These are phyloP conservation scores for Chondrilla cf. caribensis DNA, from an alignment of 37 sponge, comb jelly and placozoan genomes.

Conservation along the genomic window DNA sequence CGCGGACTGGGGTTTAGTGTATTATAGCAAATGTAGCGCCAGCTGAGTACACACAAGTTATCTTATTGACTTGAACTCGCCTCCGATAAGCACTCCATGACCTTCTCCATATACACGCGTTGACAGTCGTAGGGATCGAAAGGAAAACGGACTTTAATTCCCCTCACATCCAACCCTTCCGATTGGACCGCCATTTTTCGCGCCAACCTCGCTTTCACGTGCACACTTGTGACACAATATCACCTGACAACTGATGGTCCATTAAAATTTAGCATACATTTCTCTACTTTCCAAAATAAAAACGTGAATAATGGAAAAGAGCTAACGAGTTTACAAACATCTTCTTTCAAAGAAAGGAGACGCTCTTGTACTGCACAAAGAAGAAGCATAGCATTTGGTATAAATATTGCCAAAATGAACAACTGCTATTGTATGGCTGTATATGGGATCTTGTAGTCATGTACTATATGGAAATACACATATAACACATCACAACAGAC, in stretches of 20 bases:
- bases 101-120: slow-evolving; percentile 87
- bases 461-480: background rate
- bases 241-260: background rate
- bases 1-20: no score
- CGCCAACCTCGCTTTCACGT: background rate
- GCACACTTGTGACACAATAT: background rate
- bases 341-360: background rate
- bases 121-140: slow-evolving; percentile 87
- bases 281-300: background rate
- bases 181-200: background rate
- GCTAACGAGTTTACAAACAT: background rate
- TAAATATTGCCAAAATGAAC: background rate
- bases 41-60: no score
- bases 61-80: slow-evolving; percentile 24
- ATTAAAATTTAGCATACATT: no score
- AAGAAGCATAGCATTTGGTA: background rate
- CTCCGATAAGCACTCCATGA: slow-evolving; percentile 69
- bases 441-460: background rate
- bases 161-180: slow-evolving; percentile 38
- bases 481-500: background rate
- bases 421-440: no score
- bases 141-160: slow-evolving; percentile 76
- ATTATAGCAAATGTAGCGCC: no score
- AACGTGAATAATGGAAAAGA: background rate
- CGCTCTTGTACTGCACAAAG: background rate